phyloP scores from a whole-genome alignment of 2,888 invertebrate species.

The Acrobasis repandana region DNA sequence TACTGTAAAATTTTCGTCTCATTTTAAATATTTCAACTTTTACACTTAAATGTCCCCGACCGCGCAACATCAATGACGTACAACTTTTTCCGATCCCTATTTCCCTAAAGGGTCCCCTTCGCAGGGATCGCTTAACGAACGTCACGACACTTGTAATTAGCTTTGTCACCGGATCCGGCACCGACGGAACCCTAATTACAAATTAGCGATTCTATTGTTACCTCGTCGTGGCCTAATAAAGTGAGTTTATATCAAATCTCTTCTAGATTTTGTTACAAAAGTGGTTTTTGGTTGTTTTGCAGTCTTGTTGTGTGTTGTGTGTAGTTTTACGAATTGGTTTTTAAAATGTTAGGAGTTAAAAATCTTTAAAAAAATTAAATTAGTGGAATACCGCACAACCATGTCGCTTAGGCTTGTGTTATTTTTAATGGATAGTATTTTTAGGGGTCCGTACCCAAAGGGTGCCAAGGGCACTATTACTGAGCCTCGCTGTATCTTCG shows the following conservation, averaged over 20 bases:
- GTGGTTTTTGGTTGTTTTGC: too few relatives aligned
- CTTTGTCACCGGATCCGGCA: constrained; percentile 66
- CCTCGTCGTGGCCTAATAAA: constrained; percentile 48
- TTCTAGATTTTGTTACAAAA: neutral
- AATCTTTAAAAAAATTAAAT: too few relatives aligned
- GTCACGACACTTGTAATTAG: constrained; percentile 72
- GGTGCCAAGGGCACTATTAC: too few relatives aligned
- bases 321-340: too few relatives aligned
- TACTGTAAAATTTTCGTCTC: too few relatives aligned
- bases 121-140: constrained; percentile 46
- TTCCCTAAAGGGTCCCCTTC: constrained; percentile 29
- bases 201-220: constrained; percentile 61
- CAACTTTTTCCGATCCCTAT: constrained; percentile 19
- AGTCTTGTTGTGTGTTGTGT: too few relatives aligned
- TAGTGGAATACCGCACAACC: too few relatives aligned
- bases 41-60: neutral
- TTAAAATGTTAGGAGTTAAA: too few relatives aligned
- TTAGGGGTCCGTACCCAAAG: too few relatives aligned
- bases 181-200: constrained; percentile 59
- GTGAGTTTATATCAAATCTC: constrained; percentile 38
- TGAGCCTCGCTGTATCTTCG: too few relatives aligned
- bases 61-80: constrained; percentile 8
- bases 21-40: neutral
- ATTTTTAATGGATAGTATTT: too few relatives aligned
- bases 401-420: too few relatives aligned